Conservation (phyloP, 2,888 invertebrate species). For the Troides helena region DNA sequence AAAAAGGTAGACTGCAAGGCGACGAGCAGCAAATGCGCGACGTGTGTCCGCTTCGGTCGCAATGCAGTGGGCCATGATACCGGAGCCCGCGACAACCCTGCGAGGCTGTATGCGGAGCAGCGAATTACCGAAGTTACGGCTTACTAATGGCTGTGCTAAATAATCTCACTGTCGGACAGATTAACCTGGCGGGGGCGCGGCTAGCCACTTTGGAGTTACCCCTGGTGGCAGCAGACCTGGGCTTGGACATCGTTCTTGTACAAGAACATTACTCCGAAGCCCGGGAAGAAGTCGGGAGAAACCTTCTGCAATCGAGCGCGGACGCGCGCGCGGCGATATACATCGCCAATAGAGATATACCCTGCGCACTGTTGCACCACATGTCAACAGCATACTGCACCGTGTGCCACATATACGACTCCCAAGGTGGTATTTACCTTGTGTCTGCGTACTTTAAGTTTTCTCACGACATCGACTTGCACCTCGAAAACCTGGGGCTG, state of each 20-base stretch:
- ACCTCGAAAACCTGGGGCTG: too few relatives aligned
- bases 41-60: conserved; percentile 34
- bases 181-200: conserved; percentile 33
- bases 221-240: conserved; percentile 22
- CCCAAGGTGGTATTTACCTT: conserved; percentile 27
- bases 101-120: conserved; percentile 31
- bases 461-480: not conserved
- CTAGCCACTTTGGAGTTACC: conserved; percentile 36
- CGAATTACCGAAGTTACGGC: conserved; percentile 7
- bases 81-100: conserved; percentile 32
- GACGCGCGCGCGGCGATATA: not conserved
- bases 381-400: conserved; percentile 26
- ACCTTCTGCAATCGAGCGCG: not conserved
- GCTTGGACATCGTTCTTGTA: conserved; percentile 35
- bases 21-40: conserved; percentile 33
- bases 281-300: not conserved
- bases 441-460: conserved; percentile 37
- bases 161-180: conserved; percentile 31
- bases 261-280: conserved; percentile 37
- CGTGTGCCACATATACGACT: conserved; percentile 27
- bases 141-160: not conserved
- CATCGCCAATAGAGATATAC: too few relatives aligned
- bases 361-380: conserved; percentile 30
- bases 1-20: not conserved
- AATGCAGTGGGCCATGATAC: conserved; percentile 33